Evolutionary conservation across 2,888 invertebrate species (phyloP).

Genomic region (Temnothorax unifasciatus): DNA sequence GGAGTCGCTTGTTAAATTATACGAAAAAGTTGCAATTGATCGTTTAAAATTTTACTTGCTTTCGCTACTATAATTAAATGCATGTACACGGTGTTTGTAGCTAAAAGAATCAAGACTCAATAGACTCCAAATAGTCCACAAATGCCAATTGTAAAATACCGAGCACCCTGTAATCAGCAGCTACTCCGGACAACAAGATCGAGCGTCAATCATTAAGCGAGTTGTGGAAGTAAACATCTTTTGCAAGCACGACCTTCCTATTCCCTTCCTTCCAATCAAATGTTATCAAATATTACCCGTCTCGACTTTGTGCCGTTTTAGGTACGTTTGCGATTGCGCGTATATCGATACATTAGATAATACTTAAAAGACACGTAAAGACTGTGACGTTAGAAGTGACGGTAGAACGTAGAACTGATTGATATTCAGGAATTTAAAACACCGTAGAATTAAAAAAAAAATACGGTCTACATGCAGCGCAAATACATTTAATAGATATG

Average conservation of each 20-base stretch:
- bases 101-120: not conserved
- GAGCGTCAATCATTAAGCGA: not conserved
- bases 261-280: not conserved
- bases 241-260: not conserved
- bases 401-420: not conserved
- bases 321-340: not conserved
- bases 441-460: not conserved
- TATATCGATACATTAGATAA: not conserved
- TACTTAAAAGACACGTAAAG: not conserved
- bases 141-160: not conserved
- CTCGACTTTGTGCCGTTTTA: conserved; percentile 16
- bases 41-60: conserved; percentile 1
- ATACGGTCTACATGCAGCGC: not conserved
- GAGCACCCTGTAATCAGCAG: conserved; percentile 22
- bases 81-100: not conserved
- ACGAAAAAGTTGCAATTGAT: not conserved
- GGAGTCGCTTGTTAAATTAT: not conserved
- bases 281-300: not conserved
- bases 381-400: too few relatives aligned
- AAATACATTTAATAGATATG: not conserved
- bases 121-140: not conserved
- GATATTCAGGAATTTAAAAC: not conserved
- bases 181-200: conserved; percentile 32
- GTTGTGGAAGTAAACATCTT: not conserved
- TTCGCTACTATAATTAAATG: not conserved